Evolutionary conservation across 2,113 vertebrate species (phyloP).

Genomic region (Atherinomorus stipes): DNA sequence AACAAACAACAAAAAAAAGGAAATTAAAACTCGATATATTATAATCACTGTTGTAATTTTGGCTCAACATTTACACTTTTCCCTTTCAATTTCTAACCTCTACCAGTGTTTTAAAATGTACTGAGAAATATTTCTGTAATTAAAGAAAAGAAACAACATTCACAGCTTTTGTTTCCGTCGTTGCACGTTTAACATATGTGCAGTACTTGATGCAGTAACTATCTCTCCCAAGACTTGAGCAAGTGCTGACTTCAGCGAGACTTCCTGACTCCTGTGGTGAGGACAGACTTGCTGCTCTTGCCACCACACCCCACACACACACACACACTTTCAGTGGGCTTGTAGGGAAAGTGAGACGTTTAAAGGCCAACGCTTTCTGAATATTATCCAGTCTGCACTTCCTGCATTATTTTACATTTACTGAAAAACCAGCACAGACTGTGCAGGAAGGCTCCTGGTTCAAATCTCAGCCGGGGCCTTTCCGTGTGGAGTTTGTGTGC

Average conservation of each 20-base stretch:
- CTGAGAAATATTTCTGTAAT: not conserved
- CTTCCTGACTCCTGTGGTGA: conserved; percentile 56
- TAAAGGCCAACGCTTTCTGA: conserved; percentile 27
- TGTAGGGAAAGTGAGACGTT: conserved; percentile 20
- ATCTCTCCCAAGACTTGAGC: conserved; percentile 36
- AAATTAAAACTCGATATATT: too few relatives aligned
- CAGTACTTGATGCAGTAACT: too few relatives aligned
- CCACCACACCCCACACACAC: too few relatives aligned
- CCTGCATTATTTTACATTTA: too few relatives aligned
- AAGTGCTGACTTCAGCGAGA: conserved; percentile 68
- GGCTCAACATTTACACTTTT: too few relatives aligned
- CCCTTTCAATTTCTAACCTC: not conserved
- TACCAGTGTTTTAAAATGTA: too few relatives aligned
- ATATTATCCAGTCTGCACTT: conserved; percentile 2
- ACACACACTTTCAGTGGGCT: not conserved
- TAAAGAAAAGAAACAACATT: not conserved
- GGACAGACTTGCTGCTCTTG: conserved; percentile 24
- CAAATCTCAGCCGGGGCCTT: too few relatives aligned
- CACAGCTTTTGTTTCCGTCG: too few relatives aligned
- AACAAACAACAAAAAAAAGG: too few relatives aligned
- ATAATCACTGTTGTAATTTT: too few relatives aligned
- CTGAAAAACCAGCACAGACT: too few relatives aligned
- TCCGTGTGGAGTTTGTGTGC: too few relatives aligned
- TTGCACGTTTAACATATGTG: not conserved
- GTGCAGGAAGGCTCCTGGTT: not conserved